Percentiles rank a stretch among this genome's conserved stretches.
Conservation (phyloP, 2,113 vertebrate species). For the Brachyistius frenatus region DNA sequence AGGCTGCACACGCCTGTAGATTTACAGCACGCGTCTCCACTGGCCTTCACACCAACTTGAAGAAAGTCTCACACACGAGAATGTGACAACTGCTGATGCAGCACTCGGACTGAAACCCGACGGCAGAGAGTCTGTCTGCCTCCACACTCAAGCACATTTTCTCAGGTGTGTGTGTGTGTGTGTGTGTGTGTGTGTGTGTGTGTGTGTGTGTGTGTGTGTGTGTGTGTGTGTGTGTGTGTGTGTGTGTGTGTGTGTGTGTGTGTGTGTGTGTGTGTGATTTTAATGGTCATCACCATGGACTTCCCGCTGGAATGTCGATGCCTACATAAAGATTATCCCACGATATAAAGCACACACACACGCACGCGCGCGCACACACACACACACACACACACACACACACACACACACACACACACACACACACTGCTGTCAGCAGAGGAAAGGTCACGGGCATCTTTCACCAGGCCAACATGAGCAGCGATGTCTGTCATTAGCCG, state of each 20-base stretch:
- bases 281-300: conserved; percentile 37
- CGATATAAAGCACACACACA: conserved; percentile 15
- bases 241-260: background rate
- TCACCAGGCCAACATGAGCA: conserved; percentile 47
- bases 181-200: no score
- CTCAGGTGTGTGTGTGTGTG: conserved; percentile 8
- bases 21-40: conserved; percentile 17
- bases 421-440: conserved; percentile 64
- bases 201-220: background rate
- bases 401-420: conserved; percentile 35
- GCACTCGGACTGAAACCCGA: conserved; percentile 1
- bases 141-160: conserved; percentile 18
- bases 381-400: conserved; percentile 36
- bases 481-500: conserved; percentile 54
- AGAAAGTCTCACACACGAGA: conserved; percentile 18
- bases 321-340: conserved; percentile 29
- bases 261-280: background rate
- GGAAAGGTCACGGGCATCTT: conserved; percentile 58
- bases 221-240: background rate
- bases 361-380: conserved; percentile 9
- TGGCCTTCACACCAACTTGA: conserved; percentile 5
- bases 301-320: conserved; percentile 48
- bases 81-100: conserved; percentile 63
- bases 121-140: conserved; percentile 10
- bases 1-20: background rate